These are phyloP conservation scores for Microhierax caerulescens DNA, from an alignment of 2,797 vertebrate genomes.

Conservation along the genomic window DNA sequence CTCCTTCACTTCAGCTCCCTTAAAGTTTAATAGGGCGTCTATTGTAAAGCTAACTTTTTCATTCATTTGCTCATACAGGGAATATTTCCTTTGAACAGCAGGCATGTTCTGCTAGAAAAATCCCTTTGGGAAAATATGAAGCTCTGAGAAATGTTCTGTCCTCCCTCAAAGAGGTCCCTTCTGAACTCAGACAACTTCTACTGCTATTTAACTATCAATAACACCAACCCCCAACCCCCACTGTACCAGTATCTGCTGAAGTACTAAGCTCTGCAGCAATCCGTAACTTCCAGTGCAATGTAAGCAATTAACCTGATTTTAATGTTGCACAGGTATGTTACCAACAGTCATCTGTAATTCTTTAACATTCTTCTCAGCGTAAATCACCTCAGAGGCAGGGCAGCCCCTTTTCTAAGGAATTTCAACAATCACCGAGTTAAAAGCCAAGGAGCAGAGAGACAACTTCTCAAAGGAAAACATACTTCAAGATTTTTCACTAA, in stretches of 20 bases:
- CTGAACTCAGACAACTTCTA: constrained; percentile 34
- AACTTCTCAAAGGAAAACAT: neutral
- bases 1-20: constrained; percentile 35
- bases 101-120: constrained; percentile 48
- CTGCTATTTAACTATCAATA: constrained; percentile 44
- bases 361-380: constrained; percentile 57
- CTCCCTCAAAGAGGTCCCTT: constrained; percentile 49
- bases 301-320: constrained; percentile 57
- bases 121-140: constrained; percentile 60
- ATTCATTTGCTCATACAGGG: constrained; percentile 34
- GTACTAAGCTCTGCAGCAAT: constrained; percentile 32
- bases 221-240: neutral
- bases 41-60: constrained; percentile 39
- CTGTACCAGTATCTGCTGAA: constrained; percentile 21
- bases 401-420: constrained; percentile 25
- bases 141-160: constrained; percentile 65
- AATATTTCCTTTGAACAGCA: constrained; percentile 66
- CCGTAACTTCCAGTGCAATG: constrained; percentile 32
- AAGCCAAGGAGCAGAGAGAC: neutral
- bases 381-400: constrained; percentile 25
- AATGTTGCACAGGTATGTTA: constrained; percentile 47
- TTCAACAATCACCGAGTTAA: constrained; percentile 7
- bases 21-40: constrained; percentile 56
- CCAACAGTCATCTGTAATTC: constrained; percentile 49
- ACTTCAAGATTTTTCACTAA: neutral